Evolutionary conservation across 2,888 invertebrate species (phyloP).

Genomic region (Diarsia brunnea): DNA sequence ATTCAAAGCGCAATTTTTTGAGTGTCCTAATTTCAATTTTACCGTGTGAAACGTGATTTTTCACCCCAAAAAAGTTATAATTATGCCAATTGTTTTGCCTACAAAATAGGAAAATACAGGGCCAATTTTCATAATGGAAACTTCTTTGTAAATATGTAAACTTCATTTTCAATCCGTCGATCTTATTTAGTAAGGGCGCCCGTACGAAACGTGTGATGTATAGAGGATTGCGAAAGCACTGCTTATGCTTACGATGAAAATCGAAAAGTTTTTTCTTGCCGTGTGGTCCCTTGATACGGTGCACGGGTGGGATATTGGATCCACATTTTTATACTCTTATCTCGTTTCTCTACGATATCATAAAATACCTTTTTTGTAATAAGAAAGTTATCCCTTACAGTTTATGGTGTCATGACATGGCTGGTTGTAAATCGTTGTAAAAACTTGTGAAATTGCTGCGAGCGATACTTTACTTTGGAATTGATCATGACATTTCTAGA

Average conservation of each 20-base stretch:
- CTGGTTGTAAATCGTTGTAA: slow-evolving; percentile 52
- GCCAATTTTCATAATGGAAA: slow-evolving; percentile 1
- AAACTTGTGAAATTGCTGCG: slow-evolving; percentile 30
- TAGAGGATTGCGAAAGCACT: slow-evolving; percentile 15
- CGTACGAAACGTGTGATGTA: neutral
- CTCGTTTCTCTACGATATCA: slow-evolving; percentile 47
- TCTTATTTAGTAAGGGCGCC: slow-evolving; percentile 17
- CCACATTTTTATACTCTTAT: slow-evolving; percentile 51
- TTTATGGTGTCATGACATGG: slow-evolving; percentile 63
- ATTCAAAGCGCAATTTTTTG: no score
- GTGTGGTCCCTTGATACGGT: slow-evolving; percentile 21
- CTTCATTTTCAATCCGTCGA: neutral
- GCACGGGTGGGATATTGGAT: slow-evolving; percentile 43
- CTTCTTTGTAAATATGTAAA: neutral
- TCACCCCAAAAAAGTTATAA: no score
- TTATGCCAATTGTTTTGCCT: neutral
- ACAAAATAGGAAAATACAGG: neutral
- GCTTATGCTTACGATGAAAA: slow-evolving; percentile 4
- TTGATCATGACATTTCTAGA: neutral
- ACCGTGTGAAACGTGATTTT: no score
- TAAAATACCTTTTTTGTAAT: slow-evolving; percentile 60
- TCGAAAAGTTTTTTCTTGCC: slow-evolving; percentile 14
- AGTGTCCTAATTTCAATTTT: no score
- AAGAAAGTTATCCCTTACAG: slow-evolving; percentile 55
- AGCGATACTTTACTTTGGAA: slow-evolving; percentile 13